phyloP scores from a whole-genome alignment of 2,113 vertebrate species.

The Brachirus orientalis region DNA sequence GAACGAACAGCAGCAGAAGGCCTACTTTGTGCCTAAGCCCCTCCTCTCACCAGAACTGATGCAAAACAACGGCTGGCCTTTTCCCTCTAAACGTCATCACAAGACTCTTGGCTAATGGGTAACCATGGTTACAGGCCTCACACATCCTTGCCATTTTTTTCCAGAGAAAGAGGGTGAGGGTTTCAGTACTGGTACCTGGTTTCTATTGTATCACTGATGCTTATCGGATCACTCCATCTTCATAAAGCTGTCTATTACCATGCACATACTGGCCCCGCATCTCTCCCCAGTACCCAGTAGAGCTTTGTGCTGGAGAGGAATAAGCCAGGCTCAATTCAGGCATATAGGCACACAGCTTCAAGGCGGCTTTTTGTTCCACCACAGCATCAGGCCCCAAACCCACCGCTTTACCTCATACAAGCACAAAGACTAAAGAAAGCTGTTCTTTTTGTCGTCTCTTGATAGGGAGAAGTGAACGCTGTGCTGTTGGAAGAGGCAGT shows the following conservation, averaged over 20 bases:
- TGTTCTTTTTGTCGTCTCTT: background rate
- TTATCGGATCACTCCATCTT: slow-evolving; percentile 73
- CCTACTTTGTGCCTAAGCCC: slow-evolving; percentile 61
- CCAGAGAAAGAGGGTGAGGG: slow-evolving; percentile 5
- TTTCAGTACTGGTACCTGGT: slow-evolving; percentile 58
- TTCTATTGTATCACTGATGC: slow-evolving; percentile 67
- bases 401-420: background rate
- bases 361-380: slow-evolving; percentile 45
- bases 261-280: slow-evolving; percentile 41
- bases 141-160: slow-evolving; percentile 56
- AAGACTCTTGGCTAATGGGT: slow-evolving; percentile 69
- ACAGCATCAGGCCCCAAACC: slow-evolving; percentile 7
- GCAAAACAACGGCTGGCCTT: slow-evolving; percentile 70
- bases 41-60: slow-evolving; percentile 62
- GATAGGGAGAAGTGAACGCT: background rate
- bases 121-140: slow-evolving; percentile 77
- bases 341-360: slow-evolving; percentile 12
- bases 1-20: slow-evolving; percentile 40
- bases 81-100: slow-evolving; percentile 71
- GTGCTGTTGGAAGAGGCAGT: slow-evolving; percentile 7
- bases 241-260: slow-evolving; percentile 68
- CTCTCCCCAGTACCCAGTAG: slow-evolving; percentile 17
- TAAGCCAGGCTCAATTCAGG: slow-evolving; percentile 34
- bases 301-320: slow-evolving; percentile 47
- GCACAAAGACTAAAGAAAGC: background rate